Base-by-base conservation (phyloP, 1,140 invertebrate genomes). In the Macrocentrus cingulum region DNA sequence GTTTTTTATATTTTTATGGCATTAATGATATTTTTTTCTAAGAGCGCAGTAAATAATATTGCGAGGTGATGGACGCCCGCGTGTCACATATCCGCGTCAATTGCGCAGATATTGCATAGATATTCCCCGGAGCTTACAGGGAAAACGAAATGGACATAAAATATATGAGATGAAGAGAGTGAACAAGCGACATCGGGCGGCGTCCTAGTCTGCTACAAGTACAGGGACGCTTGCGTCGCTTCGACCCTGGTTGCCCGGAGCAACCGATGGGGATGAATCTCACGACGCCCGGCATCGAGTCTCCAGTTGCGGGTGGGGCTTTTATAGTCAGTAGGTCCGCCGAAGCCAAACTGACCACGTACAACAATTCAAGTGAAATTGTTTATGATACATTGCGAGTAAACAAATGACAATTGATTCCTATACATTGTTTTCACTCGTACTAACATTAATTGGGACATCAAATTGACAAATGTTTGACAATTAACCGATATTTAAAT, bases 231-330 rank as follows among this genome's bases (percentile, higher is more conserved):
- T 66, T 70, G 70, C 70, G 70, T 69, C 65, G 67, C 59, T 23
- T 57, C 51, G 32, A 61, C 51, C 55, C 60, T 61, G 64, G 71
- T 74, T 74, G 71, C 71, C 69, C 69, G 50, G 66, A 69, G 71
- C 71, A 74, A 74, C 71, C 66, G 72, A 69, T 69, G 69, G 70
- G 72, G 72, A 73, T 73, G 71, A 70, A 74, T 71, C 70, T 71
- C 68, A 67, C 70, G 68, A 71, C 70, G 71, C 71, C 71, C 56
- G 69, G 71, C 71, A 69, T 71, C 70, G 67, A 63, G 65, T 66
- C 64, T 69, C 67, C 66, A 52, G 60, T 68, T 64, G 71, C 71
- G 72, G 72, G 72, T 66, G 72, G 72, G 72, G 72, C 72, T 74
- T 68, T 72, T 67, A 63, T 39, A 50, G 53, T 69, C 71, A 74